Conservation (phyloP, 2,113 vertebrate species). For the Rhabdornis inornatus region DNA sequence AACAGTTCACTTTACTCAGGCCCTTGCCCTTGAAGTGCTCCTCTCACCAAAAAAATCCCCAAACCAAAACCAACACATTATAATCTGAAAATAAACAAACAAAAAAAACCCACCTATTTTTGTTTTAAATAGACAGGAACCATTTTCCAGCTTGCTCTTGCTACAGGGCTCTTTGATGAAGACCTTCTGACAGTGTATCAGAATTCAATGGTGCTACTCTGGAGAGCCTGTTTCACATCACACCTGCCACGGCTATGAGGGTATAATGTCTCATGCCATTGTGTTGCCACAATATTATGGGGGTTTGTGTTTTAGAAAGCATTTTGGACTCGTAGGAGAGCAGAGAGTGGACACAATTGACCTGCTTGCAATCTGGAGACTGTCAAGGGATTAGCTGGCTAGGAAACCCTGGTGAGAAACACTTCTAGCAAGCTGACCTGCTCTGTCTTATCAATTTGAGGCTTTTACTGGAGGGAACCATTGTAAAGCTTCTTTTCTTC, state of each 20-base stretch:
- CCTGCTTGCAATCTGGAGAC: background rate
- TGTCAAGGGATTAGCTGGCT: background rate
- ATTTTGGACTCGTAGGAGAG: background rate
- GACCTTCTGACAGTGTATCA: accelerated
- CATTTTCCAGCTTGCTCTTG: background rate
- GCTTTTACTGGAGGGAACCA: background rate
- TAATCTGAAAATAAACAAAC: background rate
- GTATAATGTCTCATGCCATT: background rate
- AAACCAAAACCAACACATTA: background rate
- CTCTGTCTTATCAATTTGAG: background rate
- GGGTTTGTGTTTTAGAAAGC: background rate
- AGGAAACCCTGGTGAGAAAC: background rate
- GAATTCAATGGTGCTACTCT: background rate
- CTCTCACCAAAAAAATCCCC: background rate
- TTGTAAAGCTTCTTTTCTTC: background rate
- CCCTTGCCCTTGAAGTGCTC: background rate
- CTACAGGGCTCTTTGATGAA: background rate
- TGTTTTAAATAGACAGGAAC: background rate
- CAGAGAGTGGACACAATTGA: background rate
- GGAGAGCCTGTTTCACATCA: background rate
- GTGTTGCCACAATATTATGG: background rate
- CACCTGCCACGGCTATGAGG: accelerated
- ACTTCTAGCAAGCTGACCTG: background rate
- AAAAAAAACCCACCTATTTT: too few species aligned
- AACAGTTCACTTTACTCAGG: background rate